Percentiles rank a stretch among this genome's conserved stretches.
These are phyloP conservation scores for Anorthoa munda DNA, from an alignment of 2,888 invertebrate genomes.

Conservation along the genomic window DNA sequence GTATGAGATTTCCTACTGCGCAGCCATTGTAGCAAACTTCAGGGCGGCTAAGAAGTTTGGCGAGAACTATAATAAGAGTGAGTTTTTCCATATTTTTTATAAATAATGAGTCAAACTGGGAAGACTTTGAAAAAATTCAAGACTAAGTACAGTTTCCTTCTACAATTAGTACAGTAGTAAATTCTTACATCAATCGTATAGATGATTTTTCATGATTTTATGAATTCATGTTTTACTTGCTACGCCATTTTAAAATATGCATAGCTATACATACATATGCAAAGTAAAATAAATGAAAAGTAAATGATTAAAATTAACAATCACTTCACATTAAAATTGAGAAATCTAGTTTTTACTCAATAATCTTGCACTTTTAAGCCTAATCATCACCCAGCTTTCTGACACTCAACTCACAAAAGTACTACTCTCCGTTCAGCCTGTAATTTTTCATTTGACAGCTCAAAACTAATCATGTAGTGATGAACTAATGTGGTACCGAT, in stretches of 20 bases:
- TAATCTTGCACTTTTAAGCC: background rate
- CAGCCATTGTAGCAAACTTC: too few species aligned
- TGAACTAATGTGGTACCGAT: too few species aligned
- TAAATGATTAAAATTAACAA: background rate
- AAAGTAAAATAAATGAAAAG: too few species aligned
- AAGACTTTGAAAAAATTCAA: background rate
- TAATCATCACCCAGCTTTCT: background rate
- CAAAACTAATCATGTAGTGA: too few species aligned
- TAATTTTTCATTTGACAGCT: too few species aligned
- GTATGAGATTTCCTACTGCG: too few species aligned
- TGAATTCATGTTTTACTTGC: slow-evolving; percentile 1
- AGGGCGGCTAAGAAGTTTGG: too few species aligned
- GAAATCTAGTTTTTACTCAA: background rate
- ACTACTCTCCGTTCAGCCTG: too few species aligned
- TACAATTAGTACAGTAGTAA: background rate
- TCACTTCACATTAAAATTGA: background rate
- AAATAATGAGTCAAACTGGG: background rate
- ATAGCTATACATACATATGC: background rate
- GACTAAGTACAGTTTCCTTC: background rate
- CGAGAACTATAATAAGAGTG: background rate
- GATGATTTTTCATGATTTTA: slow-evolving; percentile 11
- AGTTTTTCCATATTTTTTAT: background rate
- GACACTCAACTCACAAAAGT: background rate
- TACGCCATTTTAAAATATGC: slow-evolving; percentile 16
- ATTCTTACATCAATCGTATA: slow-evolving; percentile 19